Evolutionary conservation across 2,113 vertebrate genomes (phyloP), one percentile per base, ranked within the genome.

Genomic region (Acrocephalus kingi): DNA sequence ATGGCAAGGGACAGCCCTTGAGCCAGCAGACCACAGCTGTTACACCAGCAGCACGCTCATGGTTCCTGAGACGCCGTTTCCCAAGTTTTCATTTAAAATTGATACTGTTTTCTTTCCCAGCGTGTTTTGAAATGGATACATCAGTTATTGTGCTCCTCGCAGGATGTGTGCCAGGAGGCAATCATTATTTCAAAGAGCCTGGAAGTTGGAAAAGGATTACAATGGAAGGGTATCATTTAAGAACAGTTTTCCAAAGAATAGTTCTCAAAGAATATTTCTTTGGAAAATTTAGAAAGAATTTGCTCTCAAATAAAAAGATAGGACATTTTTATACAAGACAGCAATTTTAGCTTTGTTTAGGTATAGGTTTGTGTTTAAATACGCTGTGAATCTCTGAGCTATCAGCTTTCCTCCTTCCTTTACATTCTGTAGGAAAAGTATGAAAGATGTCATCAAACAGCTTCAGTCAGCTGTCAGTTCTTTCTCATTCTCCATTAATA

Each of bases 341-440:
- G 86, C 63, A 69, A 87, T 89, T 89, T 92, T 59, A 61, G 30
- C 84, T 88, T 94, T 87, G 71, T 85, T 89, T 78, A 56, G 73
- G 48, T n/a, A 24, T 35, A 33, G 52, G 14, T 75, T 89, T 87
- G 46, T 72, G 85, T 89, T 91, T 25, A 64, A 94, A 87, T 22
- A 55, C 3, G 14, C 17, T 22, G 41, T 19, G 45, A n/a, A 79
- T 62, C 33, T 72, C 49, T 22, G 55, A 82, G 78, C 33, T 51
- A 67, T 69, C 54, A 68, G 63, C n/a, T 87, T 89, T 30, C 71
- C 46, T 79, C 66, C 76, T 71, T 63, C 72, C 41, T 55, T 87
- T 56, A 19, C 12, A 1, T 45, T 39, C 81, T 45, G n/a, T 18
- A 41, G 78, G 78, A 51, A 62, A 74, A 66, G n/a, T 3, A 31